Base-by-base conservation (phyloP, 2,113 vertebrate species). In the Phycodurus eques region DNA sequence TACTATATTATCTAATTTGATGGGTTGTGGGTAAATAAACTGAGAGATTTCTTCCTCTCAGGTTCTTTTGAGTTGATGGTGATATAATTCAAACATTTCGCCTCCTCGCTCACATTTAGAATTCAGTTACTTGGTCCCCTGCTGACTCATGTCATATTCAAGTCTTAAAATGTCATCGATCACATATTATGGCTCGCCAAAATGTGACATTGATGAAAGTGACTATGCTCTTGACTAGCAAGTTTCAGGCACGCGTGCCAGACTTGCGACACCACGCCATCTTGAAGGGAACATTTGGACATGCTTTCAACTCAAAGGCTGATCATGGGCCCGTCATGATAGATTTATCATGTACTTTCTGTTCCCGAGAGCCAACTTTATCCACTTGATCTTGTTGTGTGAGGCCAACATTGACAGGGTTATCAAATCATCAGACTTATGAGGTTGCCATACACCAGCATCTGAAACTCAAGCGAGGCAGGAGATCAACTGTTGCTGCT, bases 301-400 rank as follows among this genome's bases (percentile, higher is more conserved):
- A 31, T 31, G 31, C 12, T 22, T 14, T 4, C 14, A 39, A 39
- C 7, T 61, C 59, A 31, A 61, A 61, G 14, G 19, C 51, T 20
- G 19, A 53, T 53, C 19, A 20, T 35, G 31, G 59, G 31, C 33
- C 35, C 31, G 19, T 35, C 33, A 35, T 39, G 59, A 61, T 31
- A 61, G 2, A 31, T 53, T 61, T 61, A 61, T 61, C 9, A 61
- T 61, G 31, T 61, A 14, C 35, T 35, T 61, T 19, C 33, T 61
- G 59, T 61, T 61, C 51, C 33, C 15, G 33, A 35, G 8, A 42
- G 7, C 39, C 60, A 80, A 80, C 80, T 86, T 78, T 65, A 79
- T 90, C 83, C 66, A 72, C 62, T 81, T 89, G 75, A 73, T 76
- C 68, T 79, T 78, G 70, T 71, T 90, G 73, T 68, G 72, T 60